A percentile compares a stretch with the other conserved stretches of the same genome.
These are phyloP conservation scores for Mythimna lalbum DNA, from an alignment of 2,888 invertebrate genomes.

Conservation along the genomic window DNA sequence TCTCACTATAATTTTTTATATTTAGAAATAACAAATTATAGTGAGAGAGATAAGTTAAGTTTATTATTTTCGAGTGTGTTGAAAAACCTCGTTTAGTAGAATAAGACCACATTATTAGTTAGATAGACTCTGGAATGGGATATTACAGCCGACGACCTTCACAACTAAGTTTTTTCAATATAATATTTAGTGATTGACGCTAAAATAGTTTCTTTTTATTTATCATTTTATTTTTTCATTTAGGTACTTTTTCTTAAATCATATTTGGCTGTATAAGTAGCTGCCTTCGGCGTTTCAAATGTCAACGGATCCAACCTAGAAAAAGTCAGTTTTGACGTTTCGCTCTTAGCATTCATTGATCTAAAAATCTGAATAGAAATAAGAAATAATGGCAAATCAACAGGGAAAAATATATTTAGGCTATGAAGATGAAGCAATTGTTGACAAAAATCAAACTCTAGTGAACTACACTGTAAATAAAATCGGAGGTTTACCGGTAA, in stretches of 20 bases:
- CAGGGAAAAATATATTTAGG: conserved; percentile 93
- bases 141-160: too few species aligned
- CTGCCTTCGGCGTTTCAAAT: conserved; percentile 10
- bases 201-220: too few species aligned
- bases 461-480: conserved; percentile 94
- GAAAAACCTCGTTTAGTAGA: too few species aligned
- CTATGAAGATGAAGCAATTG: conserved; percentile 94
- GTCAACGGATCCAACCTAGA: conserved; percentile 13
- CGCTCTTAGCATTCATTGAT: conserved; percentile 57
- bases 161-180: too few species aligned
- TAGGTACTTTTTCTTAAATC: neutral
- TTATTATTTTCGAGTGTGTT: too few species aligned
- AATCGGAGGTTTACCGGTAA: conserved; percentile 95
- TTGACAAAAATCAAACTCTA: conserved; percentile 92
- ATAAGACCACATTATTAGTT: too few species aligned
- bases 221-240: neutral
- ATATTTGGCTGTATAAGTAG: conserved; percentile 7
- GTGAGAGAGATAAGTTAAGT: too few species aligned
- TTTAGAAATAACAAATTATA: too few species aligned
- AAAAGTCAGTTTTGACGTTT: conserved; percentile 61
- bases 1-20: too few species aligned
- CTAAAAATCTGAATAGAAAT: conserved; percentile 23
- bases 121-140: too few species aligned
- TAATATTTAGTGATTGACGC: too few species aligned
- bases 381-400: conserved; percentile 87